These are phyloP conservation scores for Dendrolimus kikuchii DNA, from an alignment of 1,140 invertebrate species.

Conservation along the genomic window DNA sequence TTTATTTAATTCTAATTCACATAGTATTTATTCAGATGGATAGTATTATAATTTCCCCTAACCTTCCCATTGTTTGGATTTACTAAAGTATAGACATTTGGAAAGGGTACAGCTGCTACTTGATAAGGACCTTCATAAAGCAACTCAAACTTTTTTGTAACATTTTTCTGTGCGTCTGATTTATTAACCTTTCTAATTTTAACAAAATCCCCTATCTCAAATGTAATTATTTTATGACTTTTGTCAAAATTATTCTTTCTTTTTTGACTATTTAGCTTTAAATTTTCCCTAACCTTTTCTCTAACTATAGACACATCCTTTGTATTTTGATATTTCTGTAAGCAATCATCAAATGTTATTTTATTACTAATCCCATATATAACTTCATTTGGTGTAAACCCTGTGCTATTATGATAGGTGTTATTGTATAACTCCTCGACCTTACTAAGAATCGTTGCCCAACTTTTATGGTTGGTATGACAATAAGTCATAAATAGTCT, in stretches of 20 bases:
- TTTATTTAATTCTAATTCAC: not conserved
- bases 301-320: constrained; percentile 3
- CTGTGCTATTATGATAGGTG: constrained; percentile 35
- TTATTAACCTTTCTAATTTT: constrained; percentile 18
- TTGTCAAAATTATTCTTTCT: constrained; percentile 9
- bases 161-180: constrained; percentile 15
- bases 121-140: constrained; percentile 18
- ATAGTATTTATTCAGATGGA: constrained; percentile 10
- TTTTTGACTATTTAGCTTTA: constrained; percentile 4
- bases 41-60: constrained; percentile 18
- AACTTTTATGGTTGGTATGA: constrained; percentile 17
- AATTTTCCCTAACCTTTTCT: constrained; percentile 12
- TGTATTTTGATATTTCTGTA: constrained; percentile 9
- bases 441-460: constrained; percentile 12
- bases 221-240: constrained; percentile 11
- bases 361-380: constrained; percentile 28
- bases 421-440: constrained; percentile 28
- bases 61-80: constrained; percentile 4
- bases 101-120: constrained; percentile 11
- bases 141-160: constrained; percentile 20
- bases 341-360: not conserved
- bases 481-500: constrained; percentile 32
- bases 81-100: constrained; percentile 20
- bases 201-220: constrained; percentile 14
- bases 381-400: constrained; percentile 31